Evolutionary conservation across 2,113 vertebrate species (phyloP), one percentile per base, ranked within the genome.

Genomic region (Etheostoma cragini): DNA sequence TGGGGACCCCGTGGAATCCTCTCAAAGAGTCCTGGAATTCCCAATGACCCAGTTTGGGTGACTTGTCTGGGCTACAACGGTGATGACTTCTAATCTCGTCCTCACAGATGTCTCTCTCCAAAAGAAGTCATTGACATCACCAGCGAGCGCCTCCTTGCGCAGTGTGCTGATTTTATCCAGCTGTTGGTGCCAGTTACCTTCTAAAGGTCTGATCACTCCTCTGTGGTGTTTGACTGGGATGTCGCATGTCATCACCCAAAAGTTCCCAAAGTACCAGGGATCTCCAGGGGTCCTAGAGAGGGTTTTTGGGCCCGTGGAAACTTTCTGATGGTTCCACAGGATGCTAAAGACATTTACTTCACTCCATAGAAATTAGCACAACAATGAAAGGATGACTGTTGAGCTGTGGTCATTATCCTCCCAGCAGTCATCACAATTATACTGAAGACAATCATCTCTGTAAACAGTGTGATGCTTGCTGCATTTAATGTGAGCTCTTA

Each of bases 1-100:
- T 4, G 58, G 49, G 19, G 53, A 46, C 75, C 38, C 72, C 17
- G 4, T 63, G 71, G 76, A 90, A 69, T 88, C 52, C 76, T 71
- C 71, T 49, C 35, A 42, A 72, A 74, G 46, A 86, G 56, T 72
- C 45, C 71, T 78, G 77, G 57, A 72, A 86, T 78, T 88, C 79
- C 84, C 87, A 49, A 47, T 1, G 17, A 69, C 76, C 72, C 83
- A 62, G 67, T 84, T 76, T 68, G 75, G 84, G 71, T 82, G 57
- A 17, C n/a, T 80, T 70, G 86, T 86, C 90, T 67, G 56, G 74
- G 81, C 66, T 67, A 83, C 86, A 86, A 80, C 73, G 67, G 81
- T 91, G 89, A 93, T 91, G 91, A 92, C 78, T 90, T 88, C 30
- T 81, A 83, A 89, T 90, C 80, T 85, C 88, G 78, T 92, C 87